Evolutionary conservation across 1,140 invertebrate genomes (phyloP), one percentile per base, ranked within the genome.

Genomic region (Aethina tumida): DNA sequence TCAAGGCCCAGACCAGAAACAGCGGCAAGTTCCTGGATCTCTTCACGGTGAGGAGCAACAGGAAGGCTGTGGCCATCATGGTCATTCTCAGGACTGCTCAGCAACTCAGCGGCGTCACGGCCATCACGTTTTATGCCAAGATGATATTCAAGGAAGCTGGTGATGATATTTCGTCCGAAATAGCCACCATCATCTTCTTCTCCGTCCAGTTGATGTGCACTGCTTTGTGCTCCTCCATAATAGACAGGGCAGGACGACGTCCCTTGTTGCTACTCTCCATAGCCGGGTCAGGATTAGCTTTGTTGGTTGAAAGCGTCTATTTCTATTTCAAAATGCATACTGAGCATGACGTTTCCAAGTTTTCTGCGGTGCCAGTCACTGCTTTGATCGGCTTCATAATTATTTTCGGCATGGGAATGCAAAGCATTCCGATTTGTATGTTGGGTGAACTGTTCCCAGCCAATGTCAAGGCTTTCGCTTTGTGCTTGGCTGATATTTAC

Each of bases 391-490:
- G 74, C 2, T 86, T 80, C 55, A 79, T 84, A 35, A 61, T 82
- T 2, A 70, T 72, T 25, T 86, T 79, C 55, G 72, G 71, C 19
- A 59, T 83, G 13, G 82, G 83, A 2, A 62, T 83, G 43, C 72
- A 77, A 15, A 77, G 79, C 0, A 75, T 85, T 13, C 81, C 82
- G 0, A 74, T 75, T 55, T 70, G 79, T 10, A 68, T 84, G 40
- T 73, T 83, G 40, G 73, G 81, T 17, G 83, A 88, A 63, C 64
- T 84, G 42, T 84, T 85, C 55, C 75, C 82, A 1, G 71, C 75
- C 0, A 74, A 76, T 47, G 70, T 80, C 6, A 77, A 81, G 50
- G 71, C 76, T 18, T 67, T 74, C 28, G 82, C 83, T 5, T 73
- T 77, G 14, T 77, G 77, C 35, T 60, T 85, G 20, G 74, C 74